These are phyloP conservation scores for Zosterops japonicus DNA, from an alignment of 2,113 vertebrate species.

Conservation along the genomic window DNA sequence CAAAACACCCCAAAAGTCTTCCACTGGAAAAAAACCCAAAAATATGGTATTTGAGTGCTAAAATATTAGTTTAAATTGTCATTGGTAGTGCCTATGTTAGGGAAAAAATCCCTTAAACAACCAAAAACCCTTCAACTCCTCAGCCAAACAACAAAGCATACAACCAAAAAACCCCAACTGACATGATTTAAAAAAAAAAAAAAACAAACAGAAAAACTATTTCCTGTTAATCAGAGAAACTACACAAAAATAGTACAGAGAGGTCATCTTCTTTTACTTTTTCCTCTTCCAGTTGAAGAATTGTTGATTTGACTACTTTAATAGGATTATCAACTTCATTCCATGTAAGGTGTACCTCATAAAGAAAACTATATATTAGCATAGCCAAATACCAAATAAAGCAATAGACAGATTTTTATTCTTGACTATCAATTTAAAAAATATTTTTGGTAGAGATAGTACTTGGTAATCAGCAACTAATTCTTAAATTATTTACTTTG, in stretches of 20 bases:
- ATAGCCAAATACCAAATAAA: not conserved
- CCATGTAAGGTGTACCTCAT: not conserved
- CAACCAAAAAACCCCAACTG: fast-evolving
- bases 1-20: not conserved
- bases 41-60: not conserved
- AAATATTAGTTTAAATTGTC: not conserved
- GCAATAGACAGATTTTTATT: not conserved
- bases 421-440: not conserved
- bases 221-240: not conserved
- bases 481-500: not conserved
- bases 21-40: not conserved
- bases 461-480: not conserved
- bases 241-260: not conserved
- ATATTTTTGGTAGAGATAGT: not conserved
- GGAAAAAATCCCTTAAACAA: not conserved
- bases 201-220: fast-evolving
- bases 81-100: not conserved
- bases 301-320: not conserved
- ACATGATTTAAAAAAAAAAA: fast-evolving
- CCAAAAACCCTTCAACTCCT: fast-evolving
- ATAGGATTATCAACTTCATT: not conserved
- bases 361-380: not conserved
- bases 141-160: not conserved
- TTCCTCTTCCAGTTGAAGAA: not conserved
- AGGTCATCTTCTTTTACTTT: fast-evolving